phyloP scores from a whole-genome alignment of 2,113 vertebrate species.

The Paradisaea rubra region DNA sequence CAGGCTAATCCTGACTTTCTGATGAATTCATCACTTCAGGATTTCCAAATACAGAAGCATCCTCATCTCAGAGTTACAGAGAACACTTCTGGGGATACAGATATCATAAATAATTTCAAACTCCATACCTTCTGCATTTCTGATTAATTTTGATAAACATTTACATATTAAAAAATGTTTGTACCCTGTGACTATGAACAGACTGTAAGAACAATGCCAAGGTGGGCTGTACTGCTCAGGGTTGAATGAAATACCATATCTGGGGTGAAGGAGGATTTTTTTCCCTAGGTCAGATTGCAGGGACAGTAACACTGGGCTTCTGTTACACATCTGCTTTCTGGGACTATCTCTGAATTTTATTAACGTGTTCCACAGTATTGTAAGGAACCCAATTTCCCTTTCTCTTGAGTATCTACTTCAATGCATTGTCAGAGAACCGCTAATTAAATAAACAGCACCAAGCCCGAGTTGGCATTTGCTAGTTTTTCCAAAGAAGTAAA shows the following conservation, averaged over 20 bases:
- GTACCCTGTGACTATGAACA: background rate
- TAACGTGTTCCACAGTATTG: background rate
- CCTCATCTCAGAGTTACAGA: background rate
- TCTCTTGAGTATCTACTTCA: background rate
- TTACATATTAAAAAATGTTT: background rate
- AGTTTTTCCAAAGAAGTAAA: background rate
- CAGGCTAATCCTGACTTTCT: background rate
- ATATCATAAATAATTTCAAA: background rate
- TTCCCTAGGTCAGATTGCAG: background rate
- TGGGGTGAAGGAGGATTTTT: background rate
- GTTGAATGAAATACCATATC: background rate
- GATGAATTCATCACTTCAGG: background rate
- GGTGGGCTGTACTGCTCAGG: background rate
- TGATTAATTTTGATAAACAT: background rate
- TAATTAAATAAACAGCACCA: background rate
- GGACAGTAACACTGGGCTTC: background rate
- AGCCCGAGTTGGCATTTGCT: background rate
- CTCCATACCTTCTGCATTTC: background rate
- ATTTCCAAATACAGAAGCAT: background rate
- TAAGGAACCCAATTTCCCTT: background rate
- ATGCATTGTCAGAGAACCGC: background rate
- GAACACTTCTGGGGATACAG: background rate
- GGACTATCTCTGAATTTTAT: background rate
- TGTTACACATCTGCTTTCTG: background rate
- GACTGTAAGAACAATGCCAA: background rate